Conservation (phyloP, 2,113 vertebrate genomes). For the Toxotes chatareus region DNA sequence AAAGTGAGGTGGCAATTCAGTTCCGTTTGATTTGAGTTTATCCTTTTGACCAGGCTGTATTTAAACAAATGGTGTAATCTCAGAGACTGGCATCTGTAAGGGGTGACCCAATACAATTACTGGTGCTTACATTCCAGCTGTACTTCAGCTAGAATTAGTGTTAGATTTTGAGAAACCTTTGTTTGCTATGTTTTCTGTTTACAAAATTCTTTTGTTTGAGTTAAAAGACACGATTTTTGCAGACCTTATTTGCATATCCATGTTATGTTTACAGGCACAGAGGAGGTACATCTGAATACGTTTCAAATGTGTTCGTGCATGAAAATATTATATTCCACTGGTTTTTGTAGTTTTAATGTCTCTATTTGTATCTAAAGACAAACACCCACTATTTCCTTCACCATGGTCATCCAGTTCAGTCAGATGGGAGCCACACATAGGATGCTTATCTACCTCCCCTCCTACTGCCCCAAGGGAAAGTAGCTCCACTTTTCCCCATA, state of each 20-base stretch:
- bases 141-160: conserved; percentile 20
- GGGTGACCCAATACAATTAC: conserved; percentile 48
- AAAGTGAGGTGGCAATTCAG: conserved; percentile 57
- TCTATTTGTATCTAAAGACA: neutral
- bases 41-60: conserved; percentile 77
- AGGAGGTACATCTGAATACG: neutral
- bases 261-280: neutral
- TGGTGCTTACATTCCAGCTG: conserved; percentile 41
- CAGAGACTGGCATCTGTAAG: conserved; percentile 53
- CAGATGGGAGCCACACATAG: conserved; percentile 12
- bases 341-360: neutral
- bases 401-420: conserved; percentile 15
- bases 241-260: neutral
- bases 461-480: conserved; percentile 41
- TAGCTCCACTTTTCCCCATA: conserved; percentile 42
- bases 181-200: neutral
- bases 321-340: neutral
- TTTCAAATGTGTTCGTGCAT: neutral
- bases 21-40: conserved; percentile 73
- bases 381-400: conserved; percentile 8
- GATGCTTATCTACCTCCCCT: conserved; percentile 53
- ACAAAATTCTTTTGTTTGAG: conserved; percentile 21
- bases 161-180: conserved; percentile 31
- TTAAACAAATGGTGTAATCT: conserved; percentile 76
- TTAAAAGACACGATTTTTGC: conserved; percentile 16